Conservation (phyloP, 2,797 vertebrate species). For the Platalea minor region DNA sequence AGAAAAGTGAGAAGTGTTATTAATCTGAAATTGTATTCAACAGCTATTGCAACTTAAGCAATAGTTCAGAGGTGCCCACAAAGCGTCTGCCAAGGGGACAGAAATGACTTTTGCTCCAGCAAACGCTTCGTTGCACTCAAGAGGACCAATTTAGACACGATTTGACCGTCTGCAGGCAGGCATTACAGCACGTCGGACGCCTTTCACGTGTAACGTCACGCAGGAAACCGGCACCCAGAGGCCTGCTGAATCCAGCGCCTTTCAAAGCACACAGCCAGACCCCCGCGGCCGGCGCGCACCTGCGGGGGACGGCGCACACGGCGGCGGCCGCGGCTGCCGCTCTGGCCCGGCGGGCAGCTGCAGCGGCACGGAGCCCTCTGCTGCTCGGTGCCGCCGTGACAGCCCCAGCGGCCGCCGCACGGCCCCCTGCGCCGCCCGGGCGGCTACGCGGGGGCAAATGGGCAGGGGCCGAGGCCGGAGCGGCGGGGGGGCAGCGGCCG, state of each 20-base stretch:
- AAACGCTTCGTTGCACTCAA: accelerated
- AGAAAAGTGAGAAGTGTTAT: no score
- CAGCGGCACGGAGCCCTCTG: not conserved
- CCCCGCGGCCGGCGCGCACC: not conserved
- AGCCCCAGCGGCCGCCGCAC: not conserved
- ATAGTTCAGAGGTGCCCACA: accelerated
- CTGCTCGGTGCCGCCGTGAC: not conserved
- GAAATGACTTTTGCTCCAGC: accelerated
- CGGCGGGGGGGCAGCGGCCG: no score
- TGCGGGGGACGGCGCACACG: accelerated
- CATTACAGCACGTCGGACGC: accelerated
- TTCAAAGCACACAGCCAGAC: no score
- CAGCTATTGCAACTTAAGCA: accelerated
- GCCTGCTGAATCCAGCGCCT: accelerated
- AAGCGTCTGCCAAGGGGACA: accelerated
- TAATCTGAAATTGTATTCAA: not conserved
- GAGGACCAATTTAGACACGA: accelerated
- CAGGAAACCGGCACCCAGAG: accelerated
- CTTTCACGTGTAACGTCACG: accelerated
- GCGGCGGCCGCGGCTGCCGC: no score
- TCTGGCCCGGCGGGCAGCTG: not conserved
- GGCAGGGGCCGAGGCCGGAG: no score
- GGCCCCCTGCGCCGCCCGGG: no score
- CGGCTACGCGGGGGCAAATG: no score
- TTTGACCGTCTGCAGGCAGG: not conserved